Conservation (phyloP, 2,888 invertebrate species). For the Synergus itoensis region DNA sequence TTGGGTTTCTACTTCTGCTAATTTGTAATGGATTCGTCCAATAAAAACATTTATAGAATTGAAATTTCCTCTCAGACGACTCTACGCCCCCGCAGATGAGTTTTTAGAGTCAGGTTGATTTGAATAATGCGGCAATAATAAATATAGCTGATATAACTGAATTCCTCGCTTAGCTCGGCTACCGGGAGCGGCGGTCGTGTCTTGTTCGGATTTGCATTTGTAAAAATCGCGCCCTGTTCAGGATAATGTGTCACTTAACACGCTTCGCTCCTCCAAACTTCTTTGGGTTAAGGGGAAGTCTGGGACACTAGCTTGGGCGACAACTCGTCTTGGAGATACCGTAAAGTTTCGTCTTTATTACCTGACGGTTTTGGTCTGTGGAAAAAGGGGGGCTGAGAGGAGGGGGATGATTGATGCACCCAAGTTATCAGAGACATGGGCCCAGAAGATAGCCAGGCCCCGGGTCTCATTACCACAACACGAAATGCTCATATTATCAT, state of each 20-base stretch:
- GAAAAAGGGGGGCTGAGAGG: slow-evolving; percentile 42
- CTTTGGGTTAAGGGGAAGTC: slow-evolving; percentile 42
- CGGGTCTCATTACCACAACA: slow-evolving; percentile 73
- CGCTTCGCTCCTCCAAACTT: slow-evolving; percentile 55
- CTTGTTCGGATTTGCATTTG: slow-evolving; percentile 60
- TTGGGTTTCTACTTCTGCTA: too few relatives aligned
- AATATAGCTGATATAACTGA: slow-evolving; percentile 49
- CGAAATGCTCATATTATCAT: slow-evolving; percentile 77
- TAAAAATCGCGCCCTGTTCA: slow-evolving; percentile 53
- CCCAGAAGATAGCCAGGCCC: slow-evolving; percentile 61
- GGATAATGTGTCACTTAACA: slow-evolving; percentile 64
- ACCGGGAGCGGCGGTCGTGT: slow-evolving; percentile 50
- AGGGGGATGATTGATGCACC: slow-evolving; percentile 62
- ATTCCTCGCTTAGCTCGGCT: slow-evolving; percentile 44
- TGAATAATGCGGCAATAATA: slow-evolving; percentile 49
- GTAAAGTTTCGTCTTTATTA: slow-evolving; percentile 70
- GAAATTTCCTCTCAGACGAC: not conserved
- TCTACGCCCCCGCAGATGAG: slow-evolving; percentile 45
- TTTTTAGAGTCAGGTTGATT: slow-evolving; percentile 32
- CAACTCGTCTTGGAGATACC: slow-evolving; percentile 50
- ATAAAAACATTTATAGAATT: not conserved
- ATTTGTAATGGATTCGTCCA: too few relatives aligned
- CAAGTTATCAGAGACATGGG: slow-evolving; percentile 66
- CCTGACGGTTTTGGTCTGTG: slow-evolving; percentile 55
- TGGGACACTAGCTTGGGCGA: slow-evolving; percentile 15